Percentiles rank a stretch among this genome's conserved stretches.
Evolutionary conservation across 2,113 vertebrate genomes (phyloP).

Genomic region (Sorex araneus): DNA sequence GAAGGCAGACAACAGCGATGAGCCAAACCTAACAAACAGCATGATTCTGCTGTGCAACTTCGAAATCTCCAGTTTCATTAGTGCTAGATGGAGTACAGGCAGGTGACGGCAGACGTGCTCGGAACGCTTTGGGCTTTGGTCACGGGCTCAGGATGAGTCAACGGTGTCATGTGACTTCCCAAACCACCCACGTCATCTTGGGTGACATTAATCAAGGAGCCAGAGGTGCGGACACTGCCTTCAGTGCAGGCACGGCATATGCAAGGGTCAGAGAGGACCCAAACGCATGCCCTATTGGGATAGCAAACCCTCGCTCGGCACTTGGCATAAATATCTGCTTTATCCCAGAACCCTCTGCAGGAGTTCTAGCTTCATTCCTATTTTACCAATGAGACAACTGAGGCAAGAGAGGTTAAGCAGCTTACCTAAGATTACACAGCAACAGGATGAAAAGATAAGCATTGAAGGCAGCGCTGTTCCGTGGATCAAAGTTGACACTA

Average conservation of each 20-base stretch:
- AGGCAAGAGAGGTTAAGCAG: background rate
- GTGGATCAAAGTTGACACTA: too few relatives aligned
- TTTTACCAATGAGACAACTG: background rate
- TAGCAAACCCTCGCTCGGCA: background rate
- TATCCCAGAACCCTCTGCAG: background rate
- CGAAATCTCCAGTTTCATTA: background rate
- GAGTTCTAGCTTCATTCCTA: background rate
- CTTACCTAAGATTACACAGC: background rate
- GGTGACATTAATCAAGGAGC: background rate
- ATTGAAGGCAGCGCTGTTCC: background rate
- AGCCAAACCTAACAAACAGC: background rate
- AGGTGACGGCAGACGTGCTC: background rate
- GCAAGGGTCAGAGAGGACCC: background rate
- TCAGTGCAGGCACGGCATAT: background rate
- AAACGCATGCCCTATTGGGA: background rate
- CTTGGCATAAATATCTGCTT: background rate
- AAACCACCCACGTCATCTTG: background rate
- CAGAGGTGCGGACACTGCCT: background rate
- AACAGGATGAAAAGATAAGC: background rate
- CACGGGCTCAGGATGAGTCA: slow-evolving; percentile 64
- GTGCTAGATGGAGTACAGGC: background rate
- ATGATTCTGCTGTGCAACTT: background rate
- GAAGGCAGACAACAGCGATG: background rate
- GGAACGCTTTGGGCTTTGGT: slow-evolving; percentile 16
- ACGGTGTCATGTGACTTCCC: slow-evolving; percentile 39